A percentile compares a stretch with the other conserved stretches of the same genome.
phyloP scores from a whole-genome alignment of 2,797 vertebrate species.

The Benthosema pterotum region DNA sequence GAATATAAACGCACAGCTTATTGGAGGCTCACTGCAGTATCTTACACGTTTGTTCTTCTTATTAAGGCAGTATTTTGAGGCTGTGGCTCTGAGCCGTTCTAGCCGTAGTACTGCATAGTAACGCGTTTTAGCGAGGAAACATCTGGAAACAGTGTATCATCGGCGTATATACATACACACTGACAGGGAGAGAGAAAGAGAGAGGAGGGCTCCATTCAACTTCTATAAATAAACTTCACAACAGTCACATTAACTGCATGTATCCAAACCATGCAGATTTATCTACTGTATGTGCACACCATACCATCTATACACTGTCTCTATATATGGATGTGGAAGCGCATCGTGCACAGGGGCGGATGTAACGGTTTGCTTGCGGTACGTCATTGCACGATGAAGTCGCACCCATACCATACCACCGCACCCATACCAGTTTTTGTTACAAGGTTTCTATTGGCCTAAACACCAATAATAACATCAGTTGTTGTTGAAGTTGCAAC shows the following conservation, averaged over 20 bases:
- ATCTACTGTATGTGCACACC: too few relatives aligned
- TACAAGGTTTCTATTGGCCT: too few relatives aligned
- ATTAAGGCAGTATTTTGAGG: background rate
- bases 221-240: background rate
- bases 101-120: too few relatives aligned
- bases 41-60: constrained; percentile 34
- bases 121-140: constrained; percentile 14
- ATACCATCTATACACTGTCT: too few relatives aligned
- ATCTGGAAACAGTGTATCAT: constrained; percentile 17
- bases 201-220: background rate
- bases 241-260: background rate
- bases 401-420: too few relatives aligned
- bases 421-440: too few relatives aligned
- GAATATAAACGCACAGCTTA: constrained; percentile 42
- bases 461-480: too few relatives aligned
- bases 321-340: constrained; percentile 1
- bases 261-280: too few relatives aligned
- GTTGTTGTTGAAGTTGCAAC: too few relatives aligned
- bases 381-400: too few relatives aligned
- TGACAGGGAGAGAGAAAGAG: background rate
- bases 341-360: constrained; percentile 7
- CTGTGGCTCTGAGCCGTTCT: background rate
- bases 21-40: constrained; percentile 31
- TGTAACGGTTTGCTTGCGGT: too few relatives aligned
- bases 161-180: background rate